Conservation (phyloP, 1,140 invertebrate species). For the Bicyclus anynana region DNA sequence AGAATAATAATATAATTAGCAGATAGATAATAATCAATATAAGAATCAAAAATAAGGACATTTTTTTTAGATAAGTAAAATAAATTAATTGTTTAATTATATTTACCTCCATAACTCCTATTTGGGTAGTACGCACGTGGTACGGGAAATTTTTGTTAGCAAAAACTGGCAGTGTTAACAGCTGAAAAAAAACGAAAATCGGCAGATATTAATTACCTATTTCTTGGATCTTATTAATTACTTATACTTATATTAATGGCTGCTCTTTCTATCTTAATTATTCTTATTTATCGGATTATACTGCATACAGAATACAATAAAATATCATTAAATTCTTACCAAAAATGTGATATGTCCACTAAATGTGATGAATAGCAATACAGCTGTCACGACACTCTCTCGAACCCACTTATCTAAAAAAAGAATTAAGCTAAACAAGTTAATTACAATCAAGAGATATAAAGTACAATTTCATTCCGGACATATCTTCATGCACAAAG, state of each 20-base stretch:
- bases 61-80: no score
- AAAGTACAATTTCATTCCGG: no score
- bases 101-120: slow-evolving; percentile 81
- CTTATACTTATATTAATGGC: background rate
- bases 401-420: slow-evolving; percentile 94
- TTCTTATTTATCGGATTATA: background rate
- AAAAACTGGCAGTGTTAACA: slow-evolving; percentile 87
- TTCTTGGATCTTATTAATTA: no score
- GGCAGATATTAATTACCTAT: background rate
- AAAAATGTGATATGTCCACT: slow-evolving; percentile 90
- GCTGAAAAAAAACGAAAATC: slow-evolving; percentile 70
- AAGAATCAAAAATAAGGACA: no score
- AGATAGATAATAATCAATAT: no score
- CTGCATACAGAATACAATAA: background rate
- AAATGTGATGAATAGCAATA: slow-evolving; percentile 86
- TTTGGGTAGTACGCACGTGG: slow-evolving; percentile 90
- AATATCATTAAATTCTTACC: slow-evolving; percentile 62
- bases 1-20: no score
- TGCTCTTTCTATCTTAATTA: no score
- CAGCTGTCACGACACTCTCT: slow-evolving; percentile 90
- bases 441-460: background rate
- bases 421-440: slow-evolving; percentile 56
- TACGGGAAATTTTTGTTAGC: slow-evolving; percentile 93
- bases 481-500: no score
- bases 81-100: slow-evolving; percentile 7